These are phyloP conservation scores for Drosophila insularis DNA, from an alignment of 1,140 invertebrate species.

Conservation along the genomic window DNA sequence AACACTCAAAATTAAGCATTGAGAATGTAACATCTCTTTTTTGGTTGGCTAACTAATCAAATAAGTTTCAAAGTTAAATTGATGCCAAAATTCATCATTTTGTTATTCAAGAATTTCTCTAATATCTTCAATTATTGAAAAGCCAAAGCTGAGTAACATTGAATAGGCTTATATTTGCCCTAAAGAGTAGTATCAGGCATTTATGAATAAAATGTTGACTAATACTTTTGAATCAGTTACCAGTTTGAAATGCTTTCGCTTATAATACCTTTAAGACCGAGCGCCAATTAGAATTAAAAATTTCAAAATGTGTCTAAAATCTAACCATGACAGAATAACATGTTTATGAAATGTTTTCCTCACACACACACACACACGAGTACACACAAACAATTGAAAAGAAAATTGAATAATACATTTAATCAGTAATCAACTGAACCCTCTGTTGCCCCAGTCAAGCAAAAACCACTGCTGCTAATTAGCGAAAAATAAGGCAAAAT, in stretches of 20 bases:
- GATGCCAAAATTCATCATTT: background rate
- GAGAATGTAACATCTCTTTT: constrained; percentile 12
- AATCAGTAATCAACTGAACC: background rate
- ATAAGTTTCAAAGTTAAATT: constrained; percentile 13
- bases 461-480: constrained; percentile 35
- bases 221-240: too few relatives aligned
- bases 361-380: too few relatives aligned
- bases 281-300: too few relatives aligned
- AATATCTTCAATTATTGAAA: too few relatives aligned
- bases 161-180: too few relatives aligned
- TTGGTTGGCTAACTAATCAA: constrained; percentile 6
- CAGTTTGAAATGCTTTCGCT: too few relatives aligned
- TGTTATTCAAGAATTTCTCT: too few relatives aligned
- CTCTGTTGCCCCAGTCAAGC: background rate
- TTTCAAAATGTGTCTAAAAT: too few relatives aligned
- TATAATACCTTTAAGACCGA: too few relatives aligned
- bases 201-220: too few relatives aligned
- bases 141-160: too few relatives aligned
- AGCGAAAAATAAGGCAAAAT: constrained; percentile 50
- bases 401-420: constrained; percentile 11
- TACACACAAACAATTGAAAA: background rate
- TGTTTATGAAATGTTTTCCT: background rate
- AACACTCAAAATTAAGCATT: constrained; percentile 30
- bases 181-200: too few relatives aligned
- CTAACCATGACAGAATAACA: background rate